Conservation (phyloP, 37 sponge, comb jelly and placozoan genomes). For the Cladorhizidae sp. region DNA sequence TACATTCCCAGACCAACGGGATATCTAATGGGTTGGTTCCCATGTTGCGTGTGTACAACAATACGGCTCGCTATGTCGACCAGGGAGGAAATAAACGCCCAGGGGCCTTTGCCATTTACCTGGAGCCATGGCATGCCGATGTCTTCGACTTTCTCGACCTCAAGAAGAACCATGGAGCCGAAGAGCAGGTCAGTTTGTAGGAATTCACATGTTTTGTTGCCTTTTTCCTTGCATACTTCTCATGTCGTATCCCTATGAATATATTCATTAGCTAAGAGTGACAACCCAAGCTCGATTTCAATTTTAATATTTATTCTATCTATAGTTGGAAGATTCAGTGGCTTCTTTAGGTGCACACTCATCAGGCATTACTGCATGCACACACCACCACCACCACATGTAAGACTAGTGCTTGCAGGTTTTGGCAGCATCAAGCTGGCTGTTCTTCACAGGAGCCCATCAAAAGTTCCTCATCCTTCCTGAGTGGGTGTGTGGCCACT, state of each 20-base stretch:
- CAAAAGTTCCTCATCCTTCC: too few relatives aligned
- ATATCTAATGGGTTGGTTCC: conserved; percentile 96
- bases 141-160: conserved; percentile 95
- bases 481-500: too few relatives aligned
- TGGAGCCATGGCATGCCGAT: conserved; percentile 99
- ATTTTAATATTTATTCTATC: too few relatives aligned
- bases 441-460: too few relatives aligned
- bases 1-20: conserved; percentile 96
- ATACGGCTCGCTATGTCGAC: conserved; percentile 98
- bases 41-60: conserved; percentile 97
- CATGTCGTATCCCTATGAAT: not conserved
- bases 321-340: too few relatives aligned
- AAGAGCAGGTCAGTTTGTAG: conserved; percentile 81
- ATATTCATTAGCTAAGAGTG: not conserved
- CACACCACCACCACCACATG: too few relatives aligned
- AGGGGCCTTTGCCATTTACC: conserved; percentile 98
- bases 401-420: too few relatives aligned
- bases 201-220: too few relatives aligned
- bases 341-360: too few relatives aligned
- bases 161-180: conserved; percentile 97
- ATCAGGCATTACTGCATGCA: too few relatives aligned
- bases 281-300: too few relatives aligned
- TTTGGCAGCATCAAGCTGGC: too few relatives aligned
- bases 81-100: conserved; percentile 99
- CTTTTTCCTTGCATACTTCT: not conserved